Evolutionary conservation across 2,888 invertebrate species (phyloP).

Genomic region (Erpobdella octoculata): DNA sequence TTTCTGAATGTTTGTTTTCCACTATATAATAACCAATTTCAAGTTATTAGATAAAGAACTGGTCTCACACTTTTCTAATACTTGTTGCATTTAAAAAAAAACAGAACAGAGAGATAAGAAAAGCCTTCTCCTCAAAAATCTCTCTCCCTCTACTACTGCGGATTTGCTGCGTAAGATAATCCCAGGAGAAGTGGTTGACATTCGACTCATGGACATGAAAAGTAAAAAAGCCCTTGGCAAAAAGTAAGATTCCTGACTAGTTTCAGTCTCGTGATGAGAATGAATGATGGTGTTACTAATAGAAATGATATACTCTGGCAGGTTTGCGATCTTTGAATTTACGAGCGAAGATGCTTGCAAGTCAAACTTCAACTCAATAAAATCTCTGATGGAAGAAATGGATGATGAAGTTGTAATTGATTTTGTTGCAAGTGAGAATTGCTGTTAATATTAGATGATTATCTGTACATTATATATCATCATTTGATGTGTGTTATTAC

Average conservation of each 20-base stretch:
- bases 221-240: neutral
- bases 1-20: no score
- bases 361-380: neutral
- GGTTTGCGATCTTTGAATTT: neutral
- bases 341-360: neutral
- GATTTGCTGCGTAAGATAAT: neutral
- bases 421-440: neutral
- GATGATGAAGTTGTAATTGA: neutral
- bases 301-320: neutral
- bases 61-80: no score
- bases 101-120: slow-evolving; percentile 3
- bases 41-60: no score
- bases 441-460: neutral
- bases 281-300: neutral
- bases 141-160: neutral
- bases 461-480: neutral
- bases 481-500: no score
- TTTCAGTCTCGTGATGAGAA: neutral
- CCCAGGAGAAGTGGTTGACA: neutral
- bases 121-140: neutral
- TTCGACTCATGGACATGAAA: neutral
- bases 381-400: neutral
- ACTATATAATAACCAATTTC: no score
- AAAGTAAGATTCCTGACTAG: no score
- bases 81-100: no score